Percentiles rank a stretch among this genome's conserved stretches.
Conservation (phyloP, 2,797 vertebrate genomes). For the Sphaeramia orbicularis region DNA sequence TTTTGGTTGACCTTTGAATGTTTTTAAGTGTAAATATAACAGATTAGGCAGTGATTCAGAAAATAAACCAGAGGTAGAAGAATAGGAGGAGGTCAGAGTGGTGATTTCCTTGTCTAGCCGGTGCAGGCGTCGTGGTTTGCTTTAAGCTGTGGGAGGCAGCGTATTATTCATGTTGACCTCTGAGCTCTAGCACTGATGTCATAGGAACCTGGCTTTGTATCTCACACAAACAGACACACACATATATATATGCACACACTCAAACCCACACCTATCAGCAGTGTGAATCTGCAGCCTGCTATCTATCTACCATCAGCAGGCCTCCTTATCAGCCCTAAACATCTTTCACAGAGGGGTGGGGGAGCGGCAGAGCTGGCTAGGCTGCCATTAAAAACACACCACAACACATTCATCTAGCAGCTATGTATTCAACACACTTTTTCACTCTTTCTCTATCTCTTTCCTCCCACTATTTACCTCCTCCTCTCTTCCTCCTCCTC, state of each 20-base stretch:
- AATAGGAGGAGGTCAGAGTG: slow-evolving; percentile 47
- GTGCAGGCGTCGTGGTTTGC: slow-evolving; percentile 66
- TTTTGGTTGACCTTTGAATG: no score
- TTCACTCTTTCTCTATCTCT: slow-evolving; percentile 53
- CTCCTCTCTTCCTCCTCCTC: slow-evolving; percentile 63
- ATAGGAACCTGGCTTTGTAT: slow-evolving; percentile 50
- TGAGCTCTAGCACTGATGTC: slow-evolving; percentile 76
- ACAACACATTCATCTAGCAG: slow-evolving; percentile 77
- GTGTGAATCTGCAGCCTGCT: slow-evolving; percentile 72
- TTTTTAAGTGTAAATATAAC: no score
- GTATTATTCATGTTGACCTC: slow-evolving; percentile 81
- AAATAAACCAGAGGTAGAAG: neutral
- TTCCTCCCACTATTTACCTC: slow-evolving; percentile 64
- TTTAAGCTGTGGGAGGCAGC: slow-evolving; percentile 68
- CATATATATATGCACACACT: slow-evolving; percentile 10
- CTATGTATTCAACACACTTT: slow-evolving; percentile 67
- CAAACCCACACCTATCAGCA: slow-evolving; percentile 55
- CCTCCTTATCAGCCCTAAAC: slow-evolving; percentile 75
- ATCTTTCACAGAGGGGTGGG: slow-evolving; percentile 75
- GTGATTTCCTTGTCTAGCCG: slow-evolving; percentile 65
- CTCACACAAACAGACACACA: slow-evolving; percentile 19
- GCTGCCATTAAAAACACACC: slow-evolving; percentile 81
- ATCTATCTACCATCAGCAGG: slow-evolving; percentile 82
- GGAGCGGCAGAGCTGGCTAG: slow-evolving; percentile 48
- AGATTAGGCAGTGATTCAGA: no score